Conservation (phyloP, 37 sponge, comb jelly and placozoan genomes). For the Agelas oroides region DNA sequence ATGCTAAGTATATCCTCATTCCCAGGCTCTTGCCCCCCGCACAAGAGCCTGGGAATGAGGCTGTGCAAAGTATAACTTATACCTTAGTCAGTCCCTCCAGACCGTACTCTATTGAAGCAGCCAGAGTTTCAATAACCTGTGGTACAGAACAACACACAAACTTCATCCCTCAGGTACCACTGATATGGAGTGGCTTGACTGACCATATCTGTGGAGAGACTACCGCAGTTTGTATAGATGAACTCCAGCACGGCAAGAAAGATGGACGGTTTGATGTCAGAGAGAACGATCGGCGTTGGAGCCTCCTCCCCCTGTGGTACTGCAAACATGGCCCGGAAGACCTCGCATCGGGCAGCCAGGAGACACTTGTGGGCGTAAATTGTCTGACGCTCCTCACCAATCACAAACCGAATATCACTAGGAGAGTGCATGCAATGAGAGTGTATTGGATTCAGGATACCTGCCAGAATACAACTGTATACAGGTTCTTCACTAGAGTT, state of each 20-base stretch:
- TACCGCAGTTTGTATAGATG: constrained; percentile 96
- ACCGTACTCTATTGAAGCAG: constrained; percentile 96
- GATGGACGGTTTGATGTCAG: constrained; percentile 87
- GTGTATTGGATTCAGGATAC: no score
- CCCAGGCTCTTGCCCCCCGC: no score
- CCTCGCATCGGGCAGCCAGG: constrained; percentile 94
- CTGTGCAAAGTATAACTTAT: background rate
- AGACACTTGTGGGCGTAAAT: constrained; percentile 89
- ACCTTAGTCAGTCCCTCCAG: constrained; percentile 90
- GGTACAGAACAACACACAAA: background rate
- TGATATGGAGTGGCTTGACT: background rate
- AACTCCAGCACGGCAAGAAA: constrained; percentile 95
- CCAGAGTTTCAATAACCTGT: constrained; percentile 85
- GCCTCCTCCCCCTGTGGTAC: constrained; percentile 50
- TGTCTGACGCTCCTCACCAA: constrained; percentile 90
- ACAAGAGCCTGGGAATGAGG: no score
- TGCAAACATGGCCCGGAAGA: constrained; percentile 98
- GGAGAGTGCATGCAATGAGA: no score
- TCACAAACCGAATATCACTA: constrained; percentile 93
- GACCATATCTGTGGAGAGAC: constrained; percentile 75
- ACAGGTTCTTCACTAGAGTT: no score
- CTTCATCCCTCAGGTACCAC: background rate
- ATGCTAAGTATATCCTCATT: no score
- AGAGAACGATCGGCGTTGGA: constrained; percentile 81
- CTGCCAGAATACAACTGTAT: no score